These are phyloP conservation scores for Scaptomyza caliginosa DNA, from an alignment of 2,888 invertebrate species.

Conservation along the genomic window DNA sequence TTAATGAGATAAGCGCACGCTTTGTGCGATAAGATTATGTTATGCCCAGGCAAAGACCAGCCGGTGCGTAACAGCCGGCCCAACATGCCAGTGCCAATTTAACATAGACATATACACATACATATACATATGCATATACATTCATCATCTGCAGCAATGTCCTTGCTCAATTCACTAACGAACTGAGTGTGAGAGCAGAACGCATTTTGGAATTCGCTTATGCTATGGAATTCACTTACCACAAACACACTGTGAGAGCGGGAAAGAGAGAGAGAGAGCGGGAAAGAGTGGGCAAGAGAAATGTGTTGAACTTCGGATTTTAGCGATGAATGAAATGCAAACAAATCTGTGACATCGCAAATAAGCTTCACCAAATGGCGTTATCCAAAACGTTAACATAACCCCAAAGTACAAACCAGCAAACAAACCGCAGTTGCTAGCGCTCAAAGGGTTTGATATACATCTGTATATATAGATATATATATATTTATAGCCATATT, in stretches of 20 bases:
- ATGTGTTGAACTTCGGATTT: constrained; percentile 6
- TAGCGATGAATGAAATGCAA: constrained; percentile 24
- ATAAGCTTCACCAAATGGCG: constrained; percentile 1
- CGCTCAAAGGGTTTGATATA: not conserved
- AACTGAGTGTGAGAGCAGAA: constrained; percentile 1
- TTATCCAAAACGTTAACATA: constrained; percentile 3
- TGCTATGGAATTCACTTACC: constrained; percentile 35
- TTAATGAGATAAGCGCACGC: constrained; percentile 75
- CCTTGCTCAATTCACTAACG: constrained; percentile 15
- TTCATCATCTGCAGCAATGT: constrained; percentile 4
- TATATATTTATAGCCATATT: not conserved
- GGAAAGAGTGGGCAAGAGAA: too few relatives aligned
- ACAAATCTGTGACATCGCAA: constrained; percentile 37
- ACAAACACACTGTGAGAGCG: not conserved
- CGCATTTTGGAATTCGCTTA: constrained; percentile 45
- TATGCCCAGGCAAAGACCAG: constrained; percentile 45
- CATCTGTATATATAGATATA: not conserved
- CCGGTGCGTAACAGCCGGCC: constrained; percentile 17
- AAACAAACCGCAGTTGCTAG: not conserved
- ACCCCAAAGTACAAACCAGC: constrained; percentile 3
- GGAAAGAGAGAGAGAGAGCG: too few relatives aligned
- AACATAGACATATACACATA: not conserved
- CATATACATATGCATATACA: constrained; percentile 3
- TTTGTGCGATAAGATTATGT: constrained; percentile 67
- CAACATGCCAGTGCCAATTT: constrained; percentile 5